Evolutionary conservation across 1,140 invertebrate genomes (phyloP), one percentile per base, ranked within the genome.

Genomic region (Platyscapa corneri): DNA sequence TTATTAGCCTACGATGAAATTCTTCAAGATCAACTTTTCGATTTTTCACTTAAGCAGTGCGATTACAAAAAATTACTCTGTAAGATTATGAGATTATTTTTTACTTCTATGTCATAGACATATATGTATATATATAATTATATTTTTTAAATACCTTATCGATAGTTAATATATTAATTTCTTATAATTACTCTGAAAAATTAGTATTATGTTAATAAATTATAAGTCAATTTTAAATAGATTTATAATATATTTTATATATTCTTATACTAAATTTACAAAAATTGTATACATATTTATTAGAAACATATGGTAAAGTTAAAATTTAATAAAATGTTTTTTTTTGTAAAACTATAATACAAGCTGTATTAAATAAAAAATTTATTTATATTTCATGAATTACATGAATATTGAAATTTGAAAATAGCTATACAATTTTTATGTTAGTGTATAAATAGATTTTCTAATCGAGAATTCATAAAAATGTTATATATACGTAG

Each of bases 11-110:
- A 91, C 27, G 88, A 93, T 79, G 86, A 86, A 72, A 76, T 88
- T 65, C 84, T 90, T 32, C 87, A 89, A 87, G 87, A 91, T 78
- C 87, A 87, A 86, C 88, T 93, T 30, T 89, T 92, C 56, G 34
- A 91, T 49, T 75, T 94, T 70, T 91, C 92, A 3, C 87, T 92
- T 20, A 86, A 92, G 78, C 91, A 93, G 37, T 65, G 27, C 0
- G 32, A 32, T n/a, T 85, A n/a, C 18, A 82, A 30, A 42, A 23
- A 14, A 56, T 79, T n/a, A 70, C 20, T 3, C 32, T n/a, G 18
- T 76, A 75, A 12, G 56, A 83, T 39, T 74, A 53, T 34, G 27
- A 53, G 18, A 34, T 32, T 27, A 37, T 27, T 53, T 53, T 76
- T n/a, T n/a, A 30, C 30, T 67, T 67, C 32, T 67, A 32, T 2